Conservation (phyloP, 2,888 invertebrate genomes). For the Autographa gamma region DNA sequence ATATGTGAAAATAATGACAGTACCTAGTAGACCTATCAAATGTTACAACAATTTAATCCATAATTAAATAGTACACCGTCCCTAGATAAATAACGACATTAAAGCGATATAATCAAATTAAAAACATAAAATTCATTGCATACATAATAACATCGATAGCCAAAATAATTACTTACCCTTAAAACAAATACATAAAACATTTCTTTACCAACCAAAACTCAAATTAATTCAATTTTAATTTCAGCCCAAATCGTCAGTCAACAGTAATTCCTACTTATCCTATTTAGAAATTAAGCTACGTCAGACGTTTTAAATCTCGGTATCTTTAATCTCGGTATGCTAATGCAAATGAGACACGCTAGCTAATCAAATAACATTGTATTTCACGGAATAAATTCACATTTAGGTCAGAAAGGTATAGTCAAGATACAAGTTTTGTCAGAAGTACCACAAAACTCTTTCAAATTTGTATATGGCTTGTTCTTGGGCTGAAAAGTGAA, state of each 20-base stretch:
- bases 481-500: too few species aligned
- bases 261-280: not conserved
- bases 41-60: too few species aligned
- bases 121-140: too few species aligned
- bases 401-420: not conserved
- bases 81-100: too few species aligned
- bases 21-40: too few species aligned
- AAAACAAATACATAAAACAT: too few species aligned
- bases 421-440: not conserved
- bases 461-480: not conserved
- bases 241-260: not conserved
- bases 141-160: too few species aligned
- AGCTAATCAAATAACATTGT: conserved; percentile 18
- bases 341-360: conserved; percentile 21
- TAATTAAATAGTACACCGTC: too few species aligned
- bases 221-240: not conserved
- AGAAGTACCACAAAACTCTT: not conserved
- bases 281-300: not conserved
- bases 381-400: conserved; percentile 15
- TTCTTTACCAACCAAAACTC: too few species aligned
- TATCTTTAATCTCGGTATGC: conserved; percentile 7
- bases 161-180: too few species aligned
- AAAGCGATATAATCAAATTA: too few species aligned
- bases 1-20: too few species aligned
- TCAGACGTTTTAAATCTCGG: conserved; percentile 4